Conservation (phyloP, 2,113 vertebrate species). For the Mohoua ochrocephala region DNA sequence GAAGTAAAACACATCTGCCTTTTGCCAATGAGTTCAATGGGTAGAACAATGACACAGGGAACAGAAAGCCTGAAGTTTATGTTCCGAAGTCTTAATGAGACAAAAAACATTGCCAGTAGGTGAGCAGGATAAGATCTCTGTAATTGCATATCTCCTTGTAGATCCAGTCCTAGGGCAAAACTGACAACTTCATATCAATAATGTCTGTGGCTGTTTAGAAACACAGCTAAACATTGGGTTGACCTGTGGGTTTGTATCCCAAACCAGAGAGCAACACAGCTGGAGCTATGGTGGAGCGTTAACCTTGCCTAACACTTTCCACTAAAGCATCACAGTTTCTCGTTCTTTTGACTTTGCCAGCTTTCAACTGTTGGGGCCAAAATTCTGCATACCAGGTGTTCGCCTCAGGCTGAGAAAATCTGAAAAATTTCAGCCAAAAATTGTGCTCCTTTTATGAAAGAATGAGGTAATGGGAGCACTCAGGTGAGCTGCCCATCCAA, state of each 20-base stretch:
- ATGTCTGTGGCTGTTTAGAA: background rate
- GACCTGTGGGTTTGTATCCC: background rate
- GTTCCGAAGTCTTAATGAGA: background rate
- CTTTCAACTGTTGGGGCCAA: background rate
- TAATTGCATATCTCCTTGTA: background rate
- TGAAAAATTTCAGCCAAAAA: background rate
- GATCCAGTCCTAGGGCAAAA: slow-evolving; percentile 22
- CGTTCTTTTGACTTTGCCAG: background rate
- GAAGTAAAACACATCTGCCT: background rate
- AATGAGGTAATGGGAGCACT: background rate
- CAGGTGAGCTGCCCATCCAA: background rate
- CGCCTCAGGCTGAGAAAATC: background rate
- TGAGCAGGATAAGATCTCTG: background rate
- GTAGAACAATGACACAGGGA: background rate
- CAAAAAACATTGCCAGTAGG: background rate
- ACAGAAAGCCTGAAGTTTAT: background rate
- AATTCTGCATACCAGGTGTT: background rate
- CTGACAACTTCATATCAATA: background rate
- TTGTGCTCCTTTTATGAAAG: background rate
- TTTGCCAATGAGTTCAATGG: background rate
- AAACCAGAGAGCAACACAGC: background rate
- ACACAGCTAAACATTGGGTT: background rate
- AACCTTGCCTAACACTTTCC: background rate
- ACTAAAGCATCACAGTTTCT: background rate
- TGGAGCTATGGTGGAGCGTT: background rate